A percentile compares a stretch with the other conserved stretches of the same genome.
phyloP scores from a whole-genome alignment of 2,113 vertebrate species.

The Brachyhypopomus occidentalis region DNA sequence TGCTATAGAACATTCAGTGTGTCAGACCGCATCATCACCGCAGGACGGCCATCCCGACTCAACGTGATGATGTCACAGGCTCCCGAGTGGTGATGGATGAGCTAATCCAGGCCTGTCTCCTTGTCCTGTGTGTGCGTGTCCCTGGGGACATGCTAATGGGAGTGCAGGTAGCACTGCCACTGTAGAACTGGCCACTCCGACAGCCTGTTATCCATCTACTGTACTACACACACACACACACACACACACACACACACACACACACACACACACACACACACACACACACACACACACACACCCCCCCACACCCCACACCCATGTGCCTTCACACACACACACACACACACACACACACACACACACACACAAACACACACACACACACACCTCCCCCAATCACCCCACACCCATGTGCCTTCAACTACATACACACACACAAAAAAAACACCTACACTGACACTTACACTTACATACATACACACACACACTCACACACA shows the following conservation, averaged over 20 bases:
- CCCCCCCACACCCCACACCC: no score
- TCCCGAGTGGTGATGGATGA: slow-evolving; percentile 85
- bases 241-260: neutral
- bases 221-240: slow-evolving; percentile 52
- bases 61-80: slow-evolving; percentile 76
- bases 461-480: slow-evolving; percentile 39
- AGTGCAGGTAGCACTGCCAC: slow-evolving; percentile 75
- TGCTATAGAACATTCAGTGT: slow-evolving; percentile 47
- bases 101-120: slow-evolving; percentile 85
- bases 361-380: neutral
- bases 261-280: no score
- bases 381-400: no score
- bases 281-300: no score
- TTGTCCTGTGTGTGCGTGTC: slow-evolving; percentile 72
- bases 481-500: slow-evolving; percentile 24
- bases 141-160: slow-evolving; percentile 82
- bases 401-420: no score
- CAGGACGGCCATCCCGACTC: slow-evolving; percentile 62
- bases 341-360: slow-evolving; percentile 23
- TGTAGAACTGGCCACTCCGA: slow-evolving; percentile 69
- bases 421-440: no score
- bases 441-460: slow-evolving; percentile 51
- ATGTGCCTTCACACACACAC: no score
- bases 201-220: slow-evolving; percentile 66
- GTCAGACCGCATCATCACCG: slow-evolving; percentile 67